Evolutionary conservation across 2,888 invertebrate species (phyloP).

Genomic region (Drosophila aldrichi): DNA sequence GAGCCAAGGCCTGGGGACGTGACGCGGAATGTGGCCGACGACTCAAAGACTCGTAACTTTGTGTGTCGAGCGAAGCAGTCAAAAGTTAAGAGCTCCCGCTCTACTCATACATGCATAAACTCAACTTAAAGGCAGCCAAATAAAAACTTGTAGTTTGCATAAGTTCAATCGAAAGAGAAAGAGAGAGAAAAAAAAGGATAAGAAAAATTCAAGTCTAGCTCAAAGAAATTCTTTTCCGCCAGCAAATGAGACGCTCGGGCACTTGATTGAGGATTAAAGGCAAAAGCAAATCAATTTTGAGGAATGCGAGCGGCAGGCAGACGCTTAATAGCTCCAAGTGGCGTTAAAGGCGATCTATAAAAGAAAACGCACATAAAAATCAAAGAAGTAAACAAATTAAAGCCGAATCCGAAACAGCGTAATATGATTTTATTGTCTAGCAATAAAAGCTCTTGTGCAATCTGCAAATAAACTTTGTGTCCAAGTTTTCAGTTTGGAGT

Average conservation of each 20-base stretch:
- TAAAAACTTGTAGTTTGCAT: constrained; percentile 5
- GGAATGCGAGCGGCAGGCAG: constrained; percentile 21
- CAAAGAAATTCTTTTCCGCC: not conserved
- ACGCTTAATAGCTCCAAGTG: constrained; percentile 29
- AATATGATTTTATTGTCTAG: constrained; percentile 47
- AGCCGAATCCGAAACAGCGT: constrained; percentile 16
- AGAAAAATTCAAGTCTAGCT: constrained; percentile 9
- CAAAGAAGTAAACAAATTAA: constrained; percentile 51
- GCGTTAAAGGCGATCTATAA: constrained; percentile 37
- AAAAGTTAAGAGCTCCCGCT: constrained; percentile 20
- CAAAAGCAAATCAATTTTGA: constrained; percentile 21
- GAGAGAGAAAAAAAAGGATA: not conserved
- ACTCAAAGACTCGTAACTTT: constrained; percentile 41
- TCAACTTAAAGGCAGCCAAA: not conserved
- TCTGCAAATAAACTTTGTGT: constrained; percentile 38
- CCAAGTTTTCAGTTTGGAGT: constrained; percentile 42
- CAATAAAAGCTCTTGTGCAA: constrained; percentile 39
- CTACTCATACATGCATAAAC: not conserved
- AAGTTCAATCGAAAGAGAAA: not conserved
- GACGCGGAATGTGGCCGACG: constrained; percentile 19
- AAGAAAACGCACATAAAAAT: constrained; percentile 40
- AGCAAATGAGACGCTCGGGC: not conserved
- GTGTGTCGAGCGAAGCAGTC: constrained; percentile 8
- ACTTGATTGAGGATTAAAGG: constrained; percentile 15
- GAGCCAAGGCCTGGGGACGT: not conserved